Percentiles rank a stretch among this genome's conserved stretches.
These are phyloP conservation scores for Melanocharis versteri DNA, from an alignment of 2,113 vertebrate genomes.

Conservation along the genomic window DNA sequence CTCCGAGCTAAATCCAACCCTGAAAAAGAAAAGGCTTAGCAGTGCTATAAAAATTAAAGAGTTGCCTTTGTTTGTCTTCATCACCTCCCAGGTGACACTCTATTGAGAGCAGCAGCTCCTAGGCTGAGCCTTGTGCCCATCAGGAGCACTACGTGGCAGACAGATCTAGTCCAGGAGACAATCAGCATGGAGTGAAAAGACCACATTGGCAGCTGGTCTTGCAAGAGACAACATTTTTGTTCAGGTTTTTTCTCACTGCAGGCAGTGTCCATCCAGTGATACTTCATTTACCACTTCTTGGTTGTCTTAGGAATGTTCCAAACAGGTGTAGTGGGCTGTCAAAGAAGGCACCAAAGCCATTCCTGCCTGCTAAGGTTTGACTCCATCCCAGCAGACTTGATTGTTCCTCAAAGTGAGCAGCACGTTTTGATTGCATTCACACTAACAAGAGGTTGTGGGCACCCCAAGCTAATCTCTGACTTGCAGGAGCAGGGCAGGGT, in stretches of 20 bases:
- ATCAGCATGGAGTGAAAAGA: neutral
- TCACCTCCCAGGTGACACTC: conserved; percentile 14
- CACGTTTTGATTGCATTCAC: neutral
- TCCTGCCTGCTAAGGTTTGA: neutral
- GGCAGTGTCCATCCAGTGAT: neutral
- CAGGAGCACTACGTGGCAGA: neutral
- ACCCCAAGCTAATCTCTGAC: neutral
- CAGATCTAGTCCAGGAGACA: neutral
- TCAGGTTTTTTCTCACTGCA: neutral
- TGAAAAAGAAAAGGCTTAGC: conserved; percentile 36
- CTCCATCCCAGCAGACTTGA: neutral
- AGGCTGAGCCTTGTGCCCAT: neutral
- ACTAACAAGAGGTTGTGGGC: neutral
- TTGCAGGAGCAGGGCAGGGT: neutral
- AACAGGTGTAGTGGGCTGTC: neutral
- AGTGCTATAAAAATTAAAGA: conserved; percentile 20
- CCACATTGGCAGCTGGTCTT: neutral
- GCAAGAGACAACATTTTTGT: neutral
- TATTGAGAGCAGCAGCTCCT: neutral
- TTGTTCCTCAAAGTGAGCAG: neutral
- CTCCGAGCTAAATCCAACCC: conserved; percentile 1
- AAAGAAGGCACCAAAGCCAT: neutral
- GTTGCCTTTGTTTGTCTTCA: conserved; percentile 9
- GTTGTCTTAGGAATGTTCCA: neutral
- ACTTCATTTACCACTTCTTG: neutral